Evolutionary conservation across 2,888 invertebrate genomes (phyloP), one percentile per base, ranked within the genome.

Genomic region (Agrotis puta): DNA sequence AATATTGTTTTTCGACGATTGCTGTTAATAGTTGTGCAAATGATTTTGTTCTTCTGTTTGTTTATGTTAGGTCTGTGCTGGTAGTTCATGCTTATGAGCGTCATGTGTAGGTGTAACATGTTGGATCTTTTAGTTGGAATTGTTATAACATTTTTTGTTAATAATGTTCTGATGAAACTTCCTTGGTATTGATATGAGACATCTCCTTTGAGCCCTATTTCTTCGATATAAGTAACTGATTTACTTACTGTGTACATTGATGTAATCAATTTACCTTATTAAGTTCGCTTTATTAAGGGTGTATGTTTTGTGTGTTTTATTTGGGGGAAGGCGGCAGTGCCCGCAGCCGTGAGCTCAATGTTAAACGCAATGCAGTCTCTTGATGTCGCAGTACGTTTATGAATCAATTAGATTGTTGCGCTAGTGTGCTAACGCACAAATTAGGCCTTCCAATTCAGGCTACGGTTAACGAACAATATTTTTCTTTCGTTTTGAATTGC

Each of bases 261-360:
- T 84, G 74, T 86, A 75, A 80, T 66, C 70, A 66, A 77, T 66
- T 79, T 78, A 77, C 72, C 59, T 69, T 78, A 83, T 77, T 84
- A 75, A 78, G 85, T 86, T 77, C 67, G 86, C 86, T 88, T 87
- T 88, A 90, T 90, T 92, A 92, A 93, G 92, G 92, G 91, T 92
- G 90, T 93, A 89, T 92, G 94, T 93, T 95, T 94, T 94, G 93
- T 94, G 91, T 94, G 92, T 94, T 94, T 94, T 94, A 93, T 94
- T 93, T 93, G 93, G 93, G 94, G 92, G 97, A 97, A 97, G 97
- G 97, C 97, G 95, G 97, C 97, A 96, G 97, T 97, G 95, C 97
- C 97, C 94, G 97, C 97, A 94, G 97, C 97, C 95, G 97, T 97
- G 97, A 97, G 97, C 96, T 97, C 97, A 96, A 97, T 97, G 96